Base-by-base conservation (phyloP, 2,113 vertebrate species). In the Phoxinus phoxinus region DNA sequence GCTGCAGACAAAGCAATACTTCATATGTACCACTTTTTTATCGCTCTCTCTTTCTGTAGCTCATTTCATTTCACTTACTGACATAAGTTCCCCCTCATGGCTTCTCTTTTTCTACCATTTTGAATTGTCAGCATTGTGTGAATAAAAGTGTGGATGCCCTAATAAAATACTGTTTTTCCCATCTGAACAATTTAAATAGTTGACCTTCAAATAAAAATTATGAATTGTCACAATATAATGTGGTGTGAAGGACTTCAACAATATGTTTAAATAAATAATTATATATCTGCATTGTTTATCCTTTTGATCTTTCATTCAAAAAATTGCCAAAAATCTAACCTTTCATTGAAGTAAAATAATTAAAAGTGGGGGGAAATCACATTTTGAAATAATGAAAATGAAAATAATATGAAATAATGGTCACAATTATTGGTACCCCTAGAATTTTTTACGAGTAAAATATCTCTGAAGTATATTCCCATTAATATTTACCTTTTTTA, bases 1-100 rank as follows among this genome's bases (percentile, higher is more conserved):
- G 35, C 71, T 81, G 75, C 63, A 78, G 78, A 82, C 81, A 84
- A 84, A 53, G 61, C 84, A 58, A 81, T 87, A 71, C 84, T 65
- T 89, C 85, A 82, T 86, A 32, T 8, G 56, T 69, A 21, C 63
- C 37, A 65, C 48, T 83, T 63, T 82, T 61, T 53, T 82, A 21
- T 73, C 56, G 3, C 67, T 23, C 58, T 83, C 35, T 82, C 71
- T 61, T 56, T 78, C 12, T 7, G 23, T 41, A n/a, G 19, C 67
- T 72, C 35, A 23, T 46, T 46, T 73, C 44, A 32, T 30, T 35
- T 30, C 30, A 32, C 30, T 21, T 82, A 41, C 5, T 41, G 61
- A 44, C 69, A 41, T 7, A 44, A 25, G 59, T 13, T 2, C 4
- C 35, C 10, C 9, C 37, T 12, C 35, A 11, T n/a, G 21, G 11